A percentile compares a stretch with the other conserved stretches of the same genome.
phyloP scores from a whole-genome alignment of 1,140 invertebrate genomes.

The Drosophila asahinai region DNA sequence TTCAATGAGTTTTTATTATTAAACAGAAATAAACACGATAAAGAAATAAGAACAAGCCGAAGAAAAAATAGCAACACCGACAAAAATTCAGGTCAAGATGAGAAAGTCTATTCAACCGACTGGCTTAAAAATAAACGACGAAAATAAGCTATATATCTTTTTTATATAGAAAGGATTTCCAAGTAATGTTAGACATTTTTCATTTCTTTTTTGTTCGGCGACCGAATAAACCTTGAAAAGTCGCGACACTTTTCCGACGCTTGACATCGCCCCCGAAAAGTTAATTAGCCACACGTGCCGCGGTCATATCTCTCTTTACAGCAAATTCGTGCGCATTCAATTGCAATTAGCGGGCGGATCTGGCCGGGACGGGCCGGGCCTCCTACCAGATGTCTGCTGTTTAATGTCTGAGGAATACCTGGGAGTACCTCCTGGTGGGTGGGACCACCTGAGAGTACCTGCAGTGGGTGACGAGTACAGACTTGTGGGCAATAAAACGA shows the following conservation, averaged over 20 bases:
- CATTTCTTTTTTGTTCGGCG: background rate
- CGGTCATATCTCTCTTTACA: constrained; percentile 22
- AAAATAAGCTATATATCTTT: constrained; percentile 6
- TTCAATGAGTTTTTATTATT: constrained; percentile 42
- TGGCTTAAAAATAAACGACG: constrained; percentile 35
- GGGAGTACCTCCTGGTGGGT: background rate
- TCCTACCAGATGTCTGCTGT: constrained; percentile 22
- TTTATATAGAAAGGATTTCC: constrained; percentile 35
- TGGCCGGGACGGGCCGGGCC: background rate
- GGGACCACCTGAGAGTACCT: constrained; percentile 14
- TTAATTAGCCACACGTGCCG: constrained; percentile 50
- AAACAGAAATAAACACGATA: constrained; percentile 31
- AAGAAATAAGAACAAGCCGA: background rate
- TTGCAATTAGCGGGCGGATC: constrained; percentile 35
- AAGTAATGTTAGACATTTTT: constrained; percentile 30
- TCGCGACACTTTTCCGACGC: constrained; percentile 14
- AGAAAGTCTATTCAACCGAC: constrained; percentile 49
- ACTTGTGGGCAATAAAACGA: constrained; percentile 24
- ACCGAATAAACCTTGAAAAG: constrained; percentile 31
- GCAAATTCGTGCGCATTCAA: constrained; percentile 34
- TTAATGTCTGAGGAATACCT: constrained; percentile 14
- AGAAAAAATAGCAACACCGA: constrained; percentile 31
- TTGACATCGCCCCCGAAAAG: constrained; percentile 25
- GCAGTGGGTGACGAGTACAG: constrained; percentile 4
- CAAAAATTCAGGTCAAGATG: constrained; percentile 53